Conservation (phyloP, 2,113 vertebrate genomes). For the Cynocephalus volans region DNA sequence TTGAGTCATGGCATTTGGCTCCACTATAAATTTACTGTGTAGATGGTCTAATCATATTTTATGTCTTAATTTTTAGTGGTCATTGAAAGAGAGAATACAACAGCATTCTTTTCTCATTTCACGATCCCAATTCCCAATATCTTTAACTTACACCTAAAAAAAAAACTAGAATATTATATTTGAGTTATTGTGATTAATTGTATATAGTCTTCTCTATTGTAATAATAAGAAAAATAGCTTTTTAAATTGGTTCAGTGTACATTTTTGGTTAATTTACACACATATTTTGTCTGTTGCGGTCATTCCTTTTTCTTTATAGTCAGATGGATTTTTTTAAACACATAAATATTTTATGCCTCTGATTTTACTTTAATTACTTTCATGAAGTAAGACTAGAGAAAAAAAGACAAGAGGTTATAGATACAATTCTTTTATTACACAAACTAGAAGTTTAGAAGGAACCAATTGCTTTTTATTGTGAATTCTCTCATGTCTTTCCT, state of each 20-base stretch:
- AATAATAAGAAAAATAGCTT: constrained; percentile 36
- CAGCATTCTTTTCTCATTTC: background rate
- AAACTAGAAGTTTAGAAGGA: constrained; percentile 61
- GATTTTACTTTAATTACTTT: constrained; percentile 65
- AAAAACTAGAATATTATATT: background rate
- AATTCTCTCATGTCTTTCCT: constrained; percentile 60
- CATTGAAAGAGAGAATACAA: constrained; percentile 8
- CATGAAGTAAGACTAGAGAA: constrained; percentile 28
- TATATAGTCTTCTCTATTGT: background rate
- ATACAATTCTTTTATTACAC: constrained; percentile 9
- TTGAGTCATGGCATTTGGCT: background rate
- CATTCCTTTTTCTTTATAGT: constrained; percentile 45
- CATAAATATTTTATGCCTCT: constrained; percentile 64
- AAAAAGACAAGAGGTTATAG: constrained; percentile 4
- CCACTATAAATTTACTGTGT: background rate
- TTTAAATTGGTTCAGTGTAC: constrained; percentile 24
- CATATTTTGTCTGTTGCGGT: background rate
- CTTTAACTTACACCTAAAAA: constrained; percentile 16
- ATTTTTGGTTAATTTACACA: constrained; percentile 54
- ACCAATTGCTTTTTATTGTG: constrained; percentile 65
- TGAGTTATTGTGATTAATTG: constrained; percentile 32
- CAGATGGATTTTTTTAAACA: constrained; percentile 37
- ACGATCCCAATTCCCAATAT: constrained; percentile 17
- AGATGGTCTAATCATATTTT: background rate
- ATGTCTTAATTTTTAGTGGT: constrained; percentile 39